Evolutionary conservation across 2,113 vertebrate genomes (phyloP), one percentile per base, ranked within the genome.

Genomic region (Leptosomus discolor): DNA sequence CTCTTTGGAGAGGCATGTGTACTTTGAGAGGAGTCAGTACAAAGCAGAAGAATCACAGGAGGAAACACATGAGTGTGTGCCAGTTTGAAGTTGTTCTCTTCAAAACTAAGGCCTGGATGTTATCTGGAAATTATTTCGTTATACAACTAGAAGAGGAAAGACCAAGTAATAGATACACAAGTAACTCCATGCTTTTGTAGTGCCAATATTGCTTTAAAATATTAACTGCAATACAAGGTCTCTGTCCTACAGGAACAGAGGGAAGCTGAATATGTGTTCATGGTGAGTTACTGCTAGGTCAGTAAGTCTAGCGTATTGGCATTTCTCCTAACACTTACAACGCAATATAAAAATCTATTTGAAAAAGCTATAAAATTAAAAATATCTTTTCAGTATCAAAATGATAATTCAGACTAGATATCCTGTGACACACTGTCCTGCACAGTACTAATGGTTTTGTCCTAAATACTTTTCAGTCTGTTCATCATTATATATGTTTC

Each of bases 51-150:
- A 67, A 70, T 57, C 34, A 61, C 12, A 54, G 57, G 17, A 57
- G 4, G 19, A 77, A 73, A 57, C n/a, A n/a, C 1, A 0, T 24
- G 12, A 53, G 15, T 20, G 24, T 45, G 7, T 83, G 34, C 14
- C 30, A 64, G 8, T 63, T 81, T 81, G 58, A 77, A 74, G 26
- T 22, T 60, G 85, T 1, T 79, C 6, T 56, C 16, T 75, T 57
- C 77, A 75, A 89, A 69, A 82, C 64, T 68, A 65, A 80, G 41
- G 22, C 29, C 27, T 84, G 83, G 22, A 41, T 91, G 27, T 63
- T 90, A n/a, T 21, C 53, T 50, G 58, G 77, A 95, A 92, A 69
- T 67, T 0, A 12, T 86, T 90, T 83, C 73, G 11, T 82, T 92
- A 34, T 5, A 34, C 12, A 36, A 50, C 18, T n/a, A 60, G 32